Evolutionary conservation across 2,888 invertebrate species (phyloP).

Genomic region (Stenichneumon culpator): DNA sequence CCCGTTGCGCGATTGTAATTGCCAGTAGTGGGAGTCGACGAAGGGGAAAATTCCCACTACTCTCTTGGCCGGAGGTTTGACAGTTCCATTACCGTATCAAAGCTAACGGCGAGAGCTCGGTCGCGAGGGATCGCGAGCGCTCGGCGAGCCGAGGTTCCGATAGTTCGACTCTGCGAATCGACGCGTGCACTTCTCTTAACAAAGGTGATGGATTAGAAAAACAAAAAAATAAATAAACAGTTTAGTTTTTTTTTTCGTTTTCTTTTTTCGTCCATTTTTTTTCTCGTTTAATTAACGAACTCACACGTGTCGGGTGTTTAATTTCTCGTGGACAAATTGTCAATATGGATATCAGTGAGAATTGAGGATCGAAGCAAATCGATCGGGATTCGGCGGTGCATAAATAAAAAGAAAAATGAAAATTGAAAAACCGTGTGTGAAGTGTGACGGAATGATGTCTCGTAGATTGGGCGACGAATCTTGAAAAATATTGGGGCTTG

Average conservation of each 20-base stretch:
- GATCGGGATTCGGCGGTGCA: conserved; percentile 50
- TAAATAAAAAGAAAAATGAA: background rate
- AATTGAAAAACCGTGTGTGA: background rate
- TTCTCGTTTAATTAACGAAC: conserved; percentile 9
- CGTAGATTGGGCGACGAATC: background rate
- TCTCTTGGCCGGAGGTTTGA: conserved; percentile 76
- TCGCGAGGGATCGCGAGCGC: conserved; percentile 49
- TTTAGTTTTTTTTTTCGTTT: background rate
- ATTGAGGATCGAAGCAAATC: conserved; percentile 41
- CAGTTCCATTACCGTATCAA: conserved; percentile 83
- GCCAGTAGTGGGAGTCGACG: conserved; percentile 50
- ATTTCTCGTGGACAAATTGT: conserved; percentile 33
- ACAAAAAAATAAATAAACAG: conserved; percentile 23
- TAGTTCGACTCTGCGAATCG: conserved; percentile 78
- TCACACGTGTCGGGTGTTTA: background rate
- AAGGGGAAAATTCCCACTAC: conserved; percentile 71
- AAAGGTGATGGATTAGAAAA: conserved; percentile 57
- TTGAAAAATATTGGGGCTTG: background rate
- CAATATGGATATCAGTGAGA: conserved; percentile 50
- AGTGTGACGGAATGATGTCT: background rate
- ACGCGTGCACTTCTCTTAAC: conserved; percentile 71
- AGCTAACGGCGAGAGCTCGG: conserved; percentile 76
- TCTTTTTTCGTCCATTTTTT: conserved; percentile 1
- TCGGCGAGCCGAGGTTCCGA: conserved; percentile 66
- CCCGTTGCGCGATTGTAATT: conserved; percentile 52